A percentile compares a stretch with the other conserved stretches of the same genome.
Evolutionary conservation across 53 echinoderm and acorn worm genomes (phyloP).

Genomic region (Paracentrotus lividus): DNA sequence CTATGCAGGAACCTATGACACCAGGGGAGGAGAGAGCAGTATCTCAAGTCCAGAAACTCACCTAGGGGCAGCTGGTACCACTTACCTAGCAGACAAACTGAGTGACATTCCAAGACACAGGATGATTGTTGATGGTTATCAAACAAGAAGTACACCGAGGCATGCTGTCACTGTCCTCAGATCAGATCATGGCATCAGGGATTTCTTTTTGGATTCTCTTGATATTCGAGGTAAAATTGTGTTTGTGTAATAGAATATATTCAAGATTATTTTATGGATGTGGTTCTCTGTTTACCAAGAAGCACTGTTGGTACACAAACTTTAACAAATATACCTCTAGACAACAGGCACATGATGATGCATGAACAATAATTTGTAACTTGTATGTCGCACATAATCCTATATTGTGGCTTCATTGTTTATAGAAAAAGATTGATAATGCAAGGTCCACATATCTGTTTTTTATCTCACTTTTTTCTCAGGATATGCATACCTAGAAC

Average conservation of each 20-base stretch:
- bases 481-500: conserved; percentile 68
- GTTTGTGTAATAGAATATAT: neutral
- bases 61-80: conserved; percentile 81
- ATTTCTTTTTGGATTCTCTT: conserved; percentile 74
- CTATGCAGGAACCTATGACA: conserved; percentile 73
- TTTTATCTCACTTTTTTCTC: conserved; percentile 7
- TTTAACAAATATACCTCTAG: no score
- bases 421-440: no score
- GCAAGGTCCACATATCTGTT: neutral
- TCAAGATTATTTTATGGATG: no score
- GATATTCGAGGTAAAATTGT: conserved; percentile 69
- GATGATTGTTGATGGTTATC: conserved; percentile 76
- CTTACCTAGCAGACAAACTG: conserved; percentile 77
- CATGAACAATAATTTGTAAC: no score
- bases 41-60: conserved; percentile 66
- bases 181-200: conserved; percentile 37
- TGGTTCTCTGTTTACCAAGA: neutral
- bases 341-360: no score
- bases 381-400: no score
- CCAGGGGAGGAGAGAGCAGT: conserved; percentile 70
- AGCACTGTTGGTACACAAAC: no score
- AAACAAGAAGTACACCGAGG: conserved; percentile 67
- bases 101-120: conserved; percentile 73
- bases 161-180: conserved; percentile 76
- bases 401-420: no score